Conservation (phyloP, 2,888 invertebrate species). For the Stomorhina lunata region DNA sequence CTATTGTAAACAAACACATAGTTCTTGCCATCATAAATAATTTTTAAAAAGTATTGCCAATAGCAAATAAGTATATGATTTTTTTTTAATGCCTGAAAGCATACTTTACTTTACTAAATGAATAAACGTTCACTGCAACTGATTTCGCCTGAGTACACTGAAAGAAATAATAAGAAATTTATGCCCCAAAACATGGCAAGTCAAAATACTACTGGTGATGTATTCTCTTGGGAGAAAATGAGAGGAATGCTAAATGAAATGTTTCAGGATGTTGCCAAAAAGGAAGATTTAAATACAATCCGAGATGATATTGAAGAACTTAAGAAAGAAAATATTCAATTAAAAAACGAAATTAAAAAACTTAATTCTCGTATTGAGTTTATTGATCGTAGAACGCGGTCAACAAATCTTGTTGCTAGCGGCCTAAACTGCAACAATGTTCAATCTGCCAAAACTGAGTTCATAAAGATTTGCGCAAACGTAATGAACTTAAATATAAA, state of each 20-base stretch:
- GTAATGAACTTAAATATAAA: neutral
- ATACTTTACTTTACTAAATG: too few species aligned
- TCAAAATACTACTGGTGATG: neutral
- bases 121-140: neutral
- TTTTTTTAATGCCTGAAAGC: too few species aligned
- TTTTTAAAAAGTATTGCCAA: too few species aligned
- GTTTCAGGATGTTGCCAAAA: slow-evolving; percentile 4
- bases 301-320: slow-evolving; percentile 3
- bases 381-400: neutral
- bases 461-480: neutral
- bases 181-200: neutral
- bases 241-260: slow-evolving; percentile 1
- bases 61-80: too few species aligned
- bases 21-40: too few species aligned
- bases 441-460: neutral
- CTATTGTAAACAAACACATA: too few species aligned
- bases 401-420: slow-evolving; percentile 5
- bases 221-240: slow-evolving; percentile 19
- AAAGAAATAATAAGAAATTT: neutral
- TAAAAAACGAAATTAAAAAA: neutral
- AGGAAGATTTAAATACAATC: neutral
- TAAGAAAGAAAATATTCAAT: neutral
- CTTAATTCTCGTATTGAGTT: neutral
- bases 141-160: neutral
- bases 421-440: neutral